Base-by-base conservation (phyloP, 2,888 invertebrate species). In the Drosophila infuscata region DNA sequence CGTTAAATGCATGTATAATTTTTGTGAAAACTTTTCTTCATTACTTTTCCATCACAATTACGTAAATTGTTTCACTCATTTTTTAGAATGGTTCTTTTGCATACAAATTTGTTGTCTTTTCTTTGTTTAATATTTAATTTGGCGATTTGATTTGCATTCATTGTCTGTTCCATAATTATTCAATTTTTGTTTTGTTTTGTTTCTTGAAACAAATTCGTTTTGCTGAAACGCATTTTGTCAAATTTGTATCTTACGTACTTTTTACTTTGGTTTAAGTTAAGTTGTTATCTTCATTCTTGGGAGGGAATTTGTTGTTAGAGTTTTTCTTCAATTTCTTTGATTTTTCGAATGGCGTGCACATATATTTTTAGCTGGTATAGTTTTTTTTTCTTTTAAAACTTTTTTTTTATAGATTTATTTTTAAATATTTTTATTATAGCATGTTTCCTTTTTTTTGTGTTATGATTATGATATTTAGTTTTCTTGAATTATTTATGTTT, bases 181-280 rank as follows among this genome's bases (percentile, higher is more conserved):
- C 80, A 74, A 74, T 75, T 79, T 81, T 59, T 51, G 57, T 63
- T 70, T 25, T 25, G 25, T 25, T 25, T 25, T 25, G 25, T 25
- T 74, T 49, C 62, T 71, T 75, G 76, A 82, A 86, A 85, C 83
- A 85, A 85, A 85, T 85, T 85, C 85, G 88, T 85, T 73, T 78
- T 74, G 66, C 71, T 85, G 84, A 85, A 85, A 88, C 88, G 83
- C 84, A 49, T 88, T 76, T 72, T 81, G 74, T 85, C 74, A 76
- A 77, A 58, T 73, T 73, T 56, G 41, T 59, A 52, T 43, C 58
- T 78, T 77, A 70, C 59, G 64, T 58, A 65, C 38, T 63, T 66
- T 43, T 69, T 74, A 53, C 59, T 73, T 73, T 54, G 30, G 41
- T 71, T 71, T 49, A 8, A 49, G 33, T 69, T 75, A 25, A 33